Evolutionary conservation across 2,888 invertebrate genomes (phyloP), one percentile per base, ranked within the genome.

Genomic region (Tinea semifulvella): DNA sequence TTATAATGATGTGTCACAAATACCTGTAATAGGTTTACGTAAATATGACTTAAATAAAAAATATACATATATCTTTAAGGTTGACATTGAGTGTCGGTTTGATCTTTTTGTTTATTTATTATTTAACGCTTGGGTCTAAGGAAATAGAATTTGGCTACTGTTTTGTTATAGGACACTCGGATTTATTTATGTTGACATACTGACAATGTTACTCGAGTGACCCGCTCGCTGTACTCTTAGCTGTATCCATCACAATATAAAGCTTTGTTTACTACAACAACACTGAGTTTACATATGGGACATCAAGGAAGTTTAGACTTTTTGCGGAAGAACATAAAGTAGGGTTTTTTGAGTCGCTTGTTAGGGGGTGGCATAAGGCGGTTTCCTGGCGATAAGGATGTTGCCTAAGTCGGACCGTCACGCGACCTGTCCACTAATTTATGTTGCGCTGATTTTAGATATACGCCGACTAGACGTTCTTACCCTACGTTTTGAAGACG

Each of bases 181-280:
- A 77, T 76, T 77, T 80, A 80, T 79, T 76, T 73, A 76, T 74
- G 77, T 73, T 70, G 72, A 74, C 73, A 69, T 74, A 79, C 72
- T 66, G 71, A 68, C 68, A 75, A 69, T 67, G 72, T 75, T 75
- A 65, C 70, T 69, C 72, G 73, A 73, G 72, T 2, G 10, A 22
- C 22, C 7, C 3, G 2, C n/a, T 13, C 11, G 19, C n/a, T 22
- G 22, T 20, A 40, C n/a, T 22, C 2, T 40, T 3, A 20, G 3
- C 13, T 22, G 40, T 40, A 22, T 22, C 5, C 13, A 2, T 13
- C 20, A 11, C 7, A 40, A 40, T 11, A 22, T 40, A 40, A 22
- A 5, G 22, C 3, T 40, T 22, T 11, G 13, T 40, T 40, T 22
- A 18, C 11, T 3, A 22, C 20, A 22, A 14, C 13, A 40, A 19